phyloP scores from a whole-genome alignment of 2,888 invertebrate genomes.

The Glaucopsyche alexis region DNA sequence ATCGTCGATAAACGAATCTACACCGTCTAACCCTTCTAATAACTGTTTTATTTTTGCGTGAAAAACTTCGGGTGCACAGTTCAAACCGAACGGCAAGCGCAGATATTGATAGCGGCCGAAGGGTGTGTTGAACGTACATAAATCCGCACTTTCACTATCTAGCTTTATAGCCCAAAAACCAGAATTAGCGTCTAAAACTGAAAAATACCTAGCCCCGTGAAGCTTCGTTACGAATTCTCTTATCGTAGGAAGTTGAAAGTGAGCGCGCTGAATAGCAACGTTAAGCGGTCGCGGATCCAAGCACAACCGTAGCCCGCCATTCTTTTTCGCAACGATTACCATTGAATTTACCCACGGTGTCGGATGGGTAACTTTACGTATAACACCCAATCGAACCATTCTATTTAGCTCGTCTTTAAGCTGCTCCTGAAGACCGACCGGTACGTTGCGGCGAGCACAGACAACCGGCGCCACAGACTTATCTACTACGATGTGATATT shows the following conservation, averaged over 20 bases:
- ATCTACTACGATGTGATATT: slow-evolving; percentile 35
- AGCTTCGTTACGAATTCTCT: slow-evolving; percentile 37
- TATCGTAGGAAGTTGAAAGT: slow-evolving; percentile 39
- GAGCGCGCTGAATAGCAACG: slow-evolving; percentile 34
- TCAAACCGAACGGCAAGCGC: slow-evolving; percentile 40
- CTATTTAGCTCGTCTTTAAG: slow-evolving; percentile 27
- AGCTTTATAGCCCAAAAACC: slow-evolving; percentile 41
- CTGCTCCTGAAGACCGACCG: slow-evolving; percentile 22
- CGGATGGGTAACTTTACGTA: slow-evolving; percentile 38
- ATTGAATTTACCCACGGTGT: slow-evolving; percentile 40
- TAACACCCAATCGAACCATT: slow-evolving; percentile 36
- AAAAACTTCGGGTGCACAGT: slow-evolving; percentile 41
- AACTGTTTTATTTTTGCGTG: slow-evolving; percentile 37
- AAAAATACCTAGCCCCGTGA: slow-evolving; percentile 35
- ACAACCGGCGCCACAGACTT: slow-evolving; percentile 32
- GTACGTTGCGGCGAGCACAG: slow-evolving; percentile 35
- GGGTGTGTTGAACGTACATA: slow-evolving; percentile 40
- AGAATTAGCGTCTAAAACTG: slow-evolving; percentile 38
- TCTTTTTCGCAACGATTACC: slow-evolving; percentile 38
- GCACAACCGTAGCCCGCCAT: slow-evolving; percentile 36
- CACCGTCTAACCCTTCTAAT: slow-evolving; percentile 33
- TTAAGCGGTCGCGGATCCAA: slow-evolving; percentile 37
- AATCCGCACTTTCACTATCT: slow-evolving; percentile 39
- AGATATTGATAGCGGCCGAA: slow-evolving; percentile 34
- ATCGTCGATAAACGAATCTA: slow-evolving; percentile 35